These are phyloP conservation scores for Pangasius mekongensis DNA, from an alignment of 2,797 vertebrate species.

Conservation along the genomic window DNA sequence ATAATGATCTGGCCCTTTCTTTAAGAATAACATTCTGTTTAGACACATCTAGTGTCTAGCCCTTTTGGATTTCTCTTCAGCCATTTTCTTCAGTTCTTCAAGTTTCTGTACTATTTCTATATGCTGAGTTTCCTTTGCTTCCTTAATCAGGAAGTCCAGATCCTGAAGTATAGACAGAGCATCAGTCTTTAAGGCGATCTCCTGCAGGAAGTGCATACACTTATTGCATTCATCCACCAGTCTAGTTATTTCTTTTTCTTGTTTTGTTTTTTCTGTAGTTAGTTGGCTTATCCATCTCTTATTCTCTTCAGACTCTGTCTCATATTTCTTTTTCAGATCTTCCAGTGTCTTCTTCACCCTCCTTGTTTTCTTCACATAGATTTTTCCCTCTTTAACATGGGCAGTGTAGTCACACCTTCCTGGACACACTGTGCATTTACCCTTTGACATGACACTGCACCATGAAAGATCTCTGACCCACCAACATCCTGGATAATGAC, in stretches of 20 bases:
- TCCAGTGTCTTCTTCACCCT: constrained; percentile 2
- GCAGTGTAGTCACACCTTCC: constrained; percentile 3
- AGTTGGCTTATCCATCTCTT: not conserved
- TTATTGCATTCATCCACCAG: constrained; percentile 13
- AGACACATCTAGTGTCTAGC: not conserved
- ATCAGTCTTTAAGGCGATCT: not conserved
- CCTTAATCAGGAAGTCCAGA: constrained; percentile 7
- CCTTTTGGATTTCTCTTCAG: not conserved
- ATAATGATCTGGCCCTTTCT: not conserved
- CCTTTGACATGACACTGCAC: not conserved
- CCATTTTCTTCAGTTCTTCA: not conserved
- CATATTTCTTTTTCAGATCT: constrained; percentile 43
- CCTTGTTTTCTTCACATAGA: not conserved
- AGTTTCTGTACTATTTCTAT: not conserved
- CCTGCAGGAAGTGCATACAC: not conserved
- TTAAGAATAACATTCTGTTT: not conserved
- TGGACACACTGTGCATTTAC: constrained; percentile 29
- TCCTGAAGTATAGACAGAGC: not conserved
- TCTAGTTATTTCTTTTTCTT: not conserved
- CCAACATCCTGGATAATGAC: constrained; percentile 36
- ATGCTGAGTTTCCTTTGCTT: not conserved
- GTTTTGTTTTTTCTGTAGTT: not conserved
- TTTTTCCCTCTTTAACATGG: constrained; percentile 25
- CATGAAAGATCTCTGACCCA: not conserved
- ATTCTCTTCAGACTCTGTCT: not conserved